Evolutionary conservation across 2,113 vertebrate genomes (phyloP).

Genomic region (Saccopteryx bilineata): DNA sequence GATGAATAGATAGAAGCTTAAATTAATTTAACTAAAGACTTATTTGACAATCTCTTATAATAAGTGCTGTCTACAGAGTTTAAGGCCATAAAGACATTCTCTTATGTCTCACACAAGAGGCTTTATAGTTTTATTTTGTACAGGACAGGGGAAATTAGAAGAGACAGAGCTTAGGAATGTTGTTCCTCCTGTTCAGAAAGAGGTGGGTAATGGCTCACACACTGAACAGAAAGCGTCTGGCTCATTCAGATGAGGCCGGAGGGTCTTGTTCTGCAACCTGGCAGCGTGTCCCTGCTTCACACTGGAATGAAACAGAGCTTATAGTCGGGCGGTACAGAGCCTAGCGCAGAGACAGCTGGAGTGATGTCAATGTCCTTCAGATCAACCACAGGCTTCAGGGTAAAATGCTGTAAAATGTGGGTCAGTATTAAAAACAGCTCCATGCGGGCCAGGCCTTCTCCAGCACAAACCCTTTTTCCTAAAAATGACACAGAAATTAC

Average conservation of each 20-base stretch:
- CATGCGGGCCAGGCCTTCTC: conserved; percentile 85
- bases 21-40: not conserved
- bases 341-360: accelerated
- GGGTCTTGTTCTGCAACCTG: not conserved
- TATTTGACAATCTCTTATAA: not conserved
- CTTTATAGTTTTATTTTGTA: not conserved
- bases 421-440: conserved; percentile 85
- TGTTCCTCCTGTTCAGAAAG: not conserved
- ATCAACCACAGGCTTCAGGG: conserved; percentile 76
- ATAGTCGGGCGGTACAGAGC: not conserved
- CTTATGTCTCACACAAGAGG: not conserved
- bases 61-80: not conserved
- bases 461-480: conserved; percentile 83
- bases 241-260: not conserved
- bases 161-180: not conserved
- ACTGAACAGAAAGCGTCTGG: not conserved
- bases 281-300: not conserved
- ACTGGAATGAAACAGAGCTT: conserved; percentile 66
- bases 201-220: not conserved
- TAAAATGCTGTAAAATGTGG: conserved; percentile 83
- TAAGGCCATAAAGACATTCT: not conserved
- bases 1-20: not conserved
- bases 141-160: not conserved
- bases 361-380: conserved; percentile 77
- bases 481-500: conserved; percentile 29